These are phyloP conservation scores for Propithecus coquereli DNA, from an alignment of 2,113 vertebrate species.

Conservation along the genomic window DNA sequence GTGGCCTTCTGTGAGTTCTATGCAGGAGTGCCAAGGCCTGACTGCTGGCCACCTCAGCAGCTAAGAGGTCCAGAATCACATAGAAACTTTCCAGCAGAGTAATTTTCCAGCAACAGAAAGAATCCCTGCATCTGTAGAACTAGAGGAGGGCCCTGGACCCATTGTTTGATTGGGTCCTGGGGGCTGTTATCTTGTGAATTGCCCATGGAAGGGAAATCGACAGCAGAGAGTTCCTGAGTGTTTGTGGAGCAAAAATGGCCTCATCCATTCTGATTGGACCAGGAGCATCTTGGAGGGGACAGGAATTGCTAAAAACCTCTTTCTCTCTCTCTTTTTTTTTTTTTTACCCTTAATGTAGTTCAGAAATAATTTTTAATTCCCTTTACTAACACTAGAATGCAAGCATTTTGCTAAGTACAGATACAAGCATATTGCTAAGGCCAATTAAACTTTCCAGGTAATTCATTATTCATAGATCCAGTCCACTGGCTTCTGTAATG, in stretches of 20 bases:
- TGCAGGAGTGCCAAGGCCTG: not conserved
- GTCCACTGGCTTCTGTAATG: not conserved
- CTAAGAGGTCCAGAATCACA: not conserved
- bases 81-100: constrained; percentile 21
- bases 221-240: not conserved
- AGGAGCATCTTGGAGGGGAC: not conserved
- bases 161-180: not conserved
- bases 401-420: not conserved
- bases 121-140: not conserved
- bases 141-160: not conserved
- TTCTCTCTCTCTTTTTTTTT: not conserved
- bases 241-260: not conserved
- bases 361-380: not conserved
- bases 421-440: not conserved
- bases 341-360: not conserved
- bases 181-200: not conserved
- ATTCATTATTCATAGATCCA: not conserved
- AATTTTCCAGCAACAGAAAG: constrained; percentile 6
- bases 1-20: not conserved
- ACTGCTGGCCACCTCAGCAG: not conserved
- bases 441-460: constrained; percentile 6
- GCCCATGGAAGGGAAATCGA: not conserved
- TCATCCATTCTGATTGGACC: not conserved
- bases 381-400: not conserved
- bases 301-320: not conserved